These are phyloP conservation scores for Bombycilla garrulus DNA, from an alignment of 2,113 vertebrate species.

Conservation along the genomic window DNA sequence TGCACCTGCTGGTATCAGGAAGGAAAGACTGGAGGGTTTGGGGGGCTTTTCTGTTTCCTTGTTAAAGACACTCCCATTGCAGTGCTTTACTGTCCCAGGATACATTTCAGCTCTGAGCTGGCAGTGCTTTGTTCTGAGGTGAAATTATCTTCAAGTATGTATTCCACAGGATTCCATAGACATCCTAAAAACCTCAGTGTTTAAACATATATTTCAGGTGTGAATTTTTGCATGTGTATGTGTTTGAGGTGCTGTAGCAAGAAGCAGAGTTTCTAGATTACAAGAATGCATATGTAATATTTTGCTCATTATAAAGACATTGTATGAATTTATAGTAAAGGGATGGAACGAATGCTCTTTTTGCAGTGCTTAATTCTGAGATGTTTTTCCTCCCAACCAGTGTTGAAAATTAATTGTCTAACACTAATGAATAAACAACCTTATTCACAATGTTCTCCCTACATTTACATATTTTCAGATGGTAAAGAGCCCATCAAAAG, in stretches of 20 bases:
- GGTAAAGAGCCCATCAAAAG: background rate
- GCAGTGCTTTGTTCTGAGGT: background rate
- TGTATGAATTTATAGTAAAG: background rate
- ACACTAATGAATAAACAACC: background rate
- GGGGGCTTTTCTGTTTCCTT: background rate
- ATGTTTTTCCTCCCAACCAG: background rate
- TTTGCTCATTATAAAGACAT: background rate
- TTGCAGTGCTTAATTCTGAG: background rate
- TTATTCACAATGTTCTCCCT: background rate
- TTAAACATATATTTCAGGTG: background rate
- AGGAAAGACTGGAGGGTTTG: background rate
- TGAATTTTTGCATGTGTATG: background rate
- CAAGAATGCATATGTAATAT: background rate
- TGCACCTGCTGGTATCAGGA: background rate
- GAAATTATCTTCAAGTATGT: background rate
- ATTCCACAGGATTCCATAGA: background rate
- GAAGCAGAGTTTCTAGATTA: background rate
- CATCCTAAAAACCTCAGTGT: background rate
- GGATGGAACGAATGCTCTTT: background rate
- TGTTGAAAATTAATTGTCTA: background rate
- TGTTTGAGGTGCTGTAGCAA: background rate
- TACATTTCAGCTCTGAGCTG: background rate
- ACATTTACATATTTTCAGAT: background rate
- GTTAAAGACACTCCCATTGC: background rate
- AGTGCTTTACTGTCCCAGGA: background rate